These are phyloP conservation scores for Sarcophaga subvicina DNA, from an alignment of 2,888 invertebrate species.

Conservation along the genomic window DNA sequence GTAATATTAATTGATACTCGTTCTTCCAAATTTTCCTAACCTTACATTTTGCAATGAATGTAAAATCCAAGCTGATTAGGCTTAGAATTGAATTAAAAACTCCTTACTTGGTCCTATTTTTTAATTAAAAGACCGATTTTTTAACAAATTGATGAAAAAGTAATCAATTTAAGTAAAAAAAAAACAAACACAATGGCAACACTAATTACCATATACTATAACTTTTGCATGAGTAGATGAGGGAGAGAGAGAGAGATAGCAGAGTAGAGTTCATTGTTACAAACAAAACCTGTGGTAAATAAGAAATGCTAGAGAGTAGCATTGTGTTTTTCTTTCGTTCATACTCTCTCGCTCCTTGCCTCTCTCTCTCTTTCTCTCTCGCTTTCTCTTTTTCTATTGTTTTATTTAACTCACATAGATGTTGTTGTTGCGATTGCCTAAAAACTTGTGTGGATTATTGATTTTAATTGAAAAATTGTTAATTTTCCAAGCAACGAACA, in stretches of 20 bases:
- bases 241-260: not conserved
- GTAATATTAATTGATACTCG: no score
- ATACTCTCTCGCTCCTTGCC: not conserved
- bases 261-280: not conserved
- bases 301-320: constrained; percentile 47
- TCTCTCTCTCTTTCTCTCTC: not conserved
- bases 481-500: constrained; percentile 77
- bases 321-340: not conserved
- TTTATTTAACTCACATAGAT: constrained; percentile 49
- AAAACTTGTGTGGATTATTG: constrained; percentile 75
- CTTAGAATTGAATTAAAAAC: no score
- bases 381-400: constrained; percentile 31
- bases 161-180: no score
- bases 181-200: no score
- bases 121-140: no score
- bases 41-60: no score
- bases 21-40: no score
- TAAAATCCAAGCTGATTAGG: no score
- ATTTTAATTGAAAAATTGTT: constrained; percentile 82
- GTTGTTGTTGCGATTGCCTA: constrained; percentile 54
- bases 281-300: constrained; percentile 47
- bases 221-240: not conserved
- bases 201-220: no score
- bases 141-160: no score
- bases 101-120: no score